These are phyloP conservation scores for Patiria miniata DNA, from an alignment of 35 echinoderm and acorn worm genomes.

Conservation along the genomic window DNA sequence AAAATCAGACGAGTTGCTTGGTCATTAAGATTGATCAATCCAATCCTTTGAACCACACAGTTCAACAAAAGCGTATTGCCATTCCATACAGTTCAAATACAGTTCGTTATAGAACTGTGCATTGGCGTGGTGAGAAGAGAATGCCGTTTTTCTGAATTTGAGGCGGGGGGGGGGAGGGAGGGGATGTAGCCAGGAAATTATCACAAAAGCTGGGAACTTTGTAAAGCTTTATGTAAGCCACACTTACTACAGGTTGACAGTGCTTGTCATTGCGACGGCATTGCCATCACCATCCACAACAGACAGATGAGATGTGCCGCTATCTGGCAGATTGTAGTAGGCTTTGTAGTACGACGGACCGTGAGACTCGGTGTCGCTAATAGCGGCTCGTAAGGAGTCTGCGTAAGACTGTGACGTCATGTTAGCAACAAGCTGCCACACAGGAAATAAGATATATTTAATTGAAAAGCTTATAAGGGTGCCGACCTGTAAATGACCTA, in stretches of 20 bases:
- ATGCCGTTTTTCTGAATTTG: no score
- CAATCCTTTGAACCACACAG: no score
- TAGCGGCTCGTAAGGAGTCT: conserved; percentile 55
- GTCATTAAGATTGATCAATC: no score
- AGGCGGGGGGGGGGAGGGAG: no score
- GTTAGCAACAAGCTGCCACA: conserved; percentile 56
- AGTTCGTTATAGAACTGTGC: no score
- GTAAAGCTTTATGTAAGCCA: no score
- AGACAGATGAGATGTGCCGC: conserved; percentile 79
- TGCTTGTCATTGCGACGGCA: conserved; percentile 68
- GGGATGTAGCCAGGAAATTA: no score
- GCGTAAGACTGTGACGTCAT: conserved; percentile 78
- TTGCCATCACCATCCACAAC: conserved; percentile 82
- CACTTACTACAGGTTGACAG: conserved; percentile 82
- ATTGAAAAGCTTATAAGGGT: neutral
- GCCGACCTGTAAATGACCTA: neutral
- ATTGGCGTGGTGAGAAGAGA: no score
- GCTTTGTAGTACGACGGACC: conserved; percentile 71
- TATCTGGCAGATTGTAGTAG: conserved; percentile 50
- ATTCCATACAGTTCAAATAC: no score
- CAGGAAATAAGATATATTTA: neutral
- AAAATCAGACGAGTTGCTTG: no score
- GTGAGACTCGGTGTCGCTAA: conserved; percentile 65
- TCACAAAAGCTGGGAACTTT: no score
- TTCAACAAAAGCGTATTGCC: no score